Conservation (phyloP, 1,140 invertebrate species). For the Zophobas morio region DNA sequence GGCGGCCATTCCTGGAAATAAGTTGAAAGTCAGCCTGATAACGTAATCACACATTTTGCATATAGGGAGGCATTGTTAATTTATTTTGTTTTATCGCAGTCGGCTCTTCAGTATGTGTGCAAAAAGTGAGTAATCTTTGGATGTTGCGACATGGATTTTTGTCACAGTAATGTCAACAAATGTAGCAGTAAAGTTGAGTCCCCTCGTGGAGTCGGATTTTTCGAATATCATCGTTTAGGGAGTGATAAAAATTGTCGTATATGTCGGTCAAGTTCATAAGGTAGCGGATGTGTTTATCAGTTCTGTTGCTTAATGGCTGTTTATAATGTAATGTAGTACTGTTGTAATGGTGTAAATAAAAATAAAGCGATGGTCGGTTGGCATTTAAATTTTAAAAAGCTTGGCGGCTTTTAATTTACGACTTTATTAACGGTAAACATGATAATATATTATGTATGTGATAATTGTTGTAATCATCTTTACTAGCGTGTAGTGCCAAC, state of each 20-base stretch:
- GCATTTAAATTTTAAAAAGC: slow-evolving; percentile 30
- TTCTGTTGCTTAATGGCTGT: slow-evolving; percentile 20
- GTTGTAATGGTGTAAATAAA: slow-evolving; percentile 9
- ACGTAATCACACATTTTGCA: slow-evolving; percentile 13
- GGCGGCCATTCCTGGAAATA: slow-evolving; percentile 7
- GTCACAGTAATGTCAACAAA: not conserved
- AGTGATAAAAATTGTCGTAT: slow-evolving; percentile 31
- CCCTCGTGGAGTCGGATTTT: not conserved
- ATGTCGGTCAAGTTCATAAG: slow-evolving; percentile 30
- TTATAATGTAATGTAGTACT: not conserved
- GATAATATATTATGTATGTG: no score
- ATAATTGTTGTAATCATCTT: no score
- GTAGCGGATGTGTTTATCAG: slow-evolving; percentile 27
- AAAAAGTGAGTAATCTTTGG: not conserved
- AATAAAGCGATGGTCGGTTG: slow-evolving; percentile 11
- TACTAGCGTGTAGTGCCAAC: no score
- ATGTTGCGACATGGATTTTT: not conserved
- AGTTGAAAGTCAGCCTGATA: slow-evolving; percentile 28
- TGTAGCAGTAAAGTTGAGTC: not conserved
- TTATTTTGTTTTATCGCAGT: slow-evolving; percentile 2
- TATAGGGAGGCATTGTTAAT: slow-evolving; percentile 13
- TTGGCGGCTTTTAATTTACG: not conserved
- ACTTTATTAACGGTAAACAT: no score
- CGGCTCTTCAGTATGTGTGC: not conserved
- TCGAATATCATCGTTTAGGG: slow-evolving; percentile 3